A percentile compares a stretch with the other conserved stretches of the same genome.
Evolutionary conservation across 2,113 vertebrate genomes (phyloP).

Genomic region (Malaclemys terrapin): DNA sequence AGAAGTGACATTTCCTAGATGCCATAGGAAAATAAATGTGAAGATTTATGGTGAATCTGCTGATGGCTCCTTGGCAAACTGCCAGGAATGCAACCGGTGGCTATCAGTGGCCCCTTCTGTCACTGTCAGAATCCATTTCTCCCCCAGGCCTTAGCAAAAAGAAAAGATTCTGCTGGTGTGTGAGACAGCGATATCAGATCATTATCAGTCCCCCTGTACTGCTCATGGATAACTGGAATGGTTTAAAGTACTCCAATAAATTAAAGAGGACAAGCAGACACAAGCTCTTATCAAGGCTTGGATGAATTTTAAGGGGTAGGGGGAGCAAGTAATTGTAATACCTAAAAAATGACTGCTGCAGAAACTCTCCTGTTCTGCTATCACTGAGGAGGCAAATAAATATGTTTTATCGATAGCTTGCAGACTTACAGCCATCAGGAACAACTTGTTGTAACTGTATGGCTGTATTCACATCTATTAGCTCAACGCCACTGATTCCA

Average conservation of each 20-base stretch:
- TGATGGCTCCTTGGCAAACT: constrained; percentile 62
- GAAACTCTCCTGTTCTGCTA: constrained; percentile 13
- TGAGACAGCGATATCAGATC: constrained; percentile 19
- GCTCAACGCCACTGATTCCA: constrained; percentile 29
- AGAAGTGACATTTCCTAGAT: constrained; percentile 47
- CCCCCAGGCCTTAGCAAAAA: neutral
- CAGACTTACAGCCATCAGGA: constrained; percentile 32
- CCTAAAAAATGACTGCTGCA: constrained; percentile 19
- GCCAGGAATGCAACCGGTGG: neutral
- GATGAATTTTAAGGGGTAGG: constrained; percentile 21
- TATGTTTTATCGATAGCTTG: neutral
- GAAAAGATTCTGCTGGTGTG: constrained; percentile 15
- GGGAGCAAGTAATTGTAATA: constrained; percentile 22
- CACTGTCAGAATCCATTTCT: constrained; percentile 30
- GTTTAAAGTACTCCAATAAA: constrained; percentile 49
- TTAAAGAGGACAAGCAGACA: constrained; percentile 35
- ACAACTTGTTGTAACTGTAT: constrained; percentile 9
- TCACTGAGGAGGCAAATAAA: constrained; percentile 40
- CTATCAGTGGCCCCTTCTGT: neutral
- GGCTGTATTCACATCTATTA: constrained; percentile 31
- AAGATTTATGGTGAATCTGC: constrained; percentile 28
- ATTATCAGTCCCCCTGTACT: constrained; percentile 9
- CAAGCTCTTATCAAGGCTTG: constrained; percentile 6
- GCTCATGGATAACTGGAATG: constrained; percentile 8
- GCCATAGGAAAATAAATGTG: constrained; percentile 35